Percentiles rank a stretch among this genome's conserved stretches.
phyloP scores from a whole-genome alignment of 2,888 invertebrate species.

The Barypeithes pellucidus region DNA sequence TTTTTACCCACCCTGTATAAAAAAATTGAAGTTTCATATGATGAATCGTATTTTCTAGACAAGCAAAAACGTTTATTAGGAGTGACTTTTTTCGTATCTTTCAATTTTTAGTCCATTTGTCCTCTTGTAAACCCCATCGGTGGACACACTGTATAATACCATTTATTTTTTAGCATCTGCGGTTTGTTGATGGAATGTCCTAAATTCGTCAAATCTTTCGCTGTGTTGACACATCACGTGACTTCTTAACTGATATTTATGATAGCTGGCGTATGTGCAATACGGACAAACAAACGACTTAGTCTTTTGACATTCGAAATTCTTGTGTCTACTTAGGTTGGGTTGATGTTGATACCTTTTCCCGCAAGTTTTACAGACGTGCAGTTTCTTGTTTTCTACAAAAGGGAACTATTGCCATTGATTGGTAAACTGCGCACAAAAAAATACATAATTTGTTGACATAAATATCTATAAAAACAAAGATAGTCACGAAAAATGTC shows the following conservation, averaged over 20 bases:
- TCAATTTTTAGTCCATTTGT: no score
- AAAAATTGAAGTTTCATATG: no score
- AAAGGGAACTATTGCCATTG: not conserved
- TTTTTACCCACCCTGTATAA: no score
- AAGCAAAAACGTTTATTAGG: no score
- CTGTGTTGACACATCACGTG: slow-evolving; percentile 31
- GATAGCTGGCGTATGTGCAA: slow-evolving; percentile 38
- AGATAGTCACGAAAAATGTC: no score
- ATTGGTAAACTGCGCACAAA: not conserved
- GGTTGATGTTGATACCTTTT: slow-evolving; percentile 57
- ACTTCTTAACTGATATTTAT: slow-evolving; percentile 30
- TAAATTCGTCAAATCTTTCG: slow-evolving; percentile 9
- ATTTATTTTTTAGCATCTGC: no score
- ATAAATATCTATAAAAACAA: no score
- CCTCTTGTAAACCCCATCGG: no score
- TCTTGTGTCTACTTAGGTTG: slow-evolving; percentile 58
- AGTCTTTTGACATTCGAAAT: slow-evolving; percentile 59
- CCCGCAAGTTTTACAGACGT: slow-evolving; percentile 52
- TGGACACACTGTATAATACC: no score
- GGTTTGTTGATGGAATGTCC: not conserved
- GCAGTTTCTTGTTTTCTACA: slow-evolving; percentile 35
- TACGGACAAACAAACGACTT: slow-evolving; percentile 50
- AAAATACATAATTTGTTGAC: not conserved
- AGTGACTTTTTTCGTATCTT: no score
- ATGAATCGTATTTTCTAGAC: no score